A percentile compares a stretch with the other conserved stretches of the same genome.
phyloP scores from a whole-genome alignment of 2,888 invertebrate genomes.

The Oligia fasciuncula region DNA sequence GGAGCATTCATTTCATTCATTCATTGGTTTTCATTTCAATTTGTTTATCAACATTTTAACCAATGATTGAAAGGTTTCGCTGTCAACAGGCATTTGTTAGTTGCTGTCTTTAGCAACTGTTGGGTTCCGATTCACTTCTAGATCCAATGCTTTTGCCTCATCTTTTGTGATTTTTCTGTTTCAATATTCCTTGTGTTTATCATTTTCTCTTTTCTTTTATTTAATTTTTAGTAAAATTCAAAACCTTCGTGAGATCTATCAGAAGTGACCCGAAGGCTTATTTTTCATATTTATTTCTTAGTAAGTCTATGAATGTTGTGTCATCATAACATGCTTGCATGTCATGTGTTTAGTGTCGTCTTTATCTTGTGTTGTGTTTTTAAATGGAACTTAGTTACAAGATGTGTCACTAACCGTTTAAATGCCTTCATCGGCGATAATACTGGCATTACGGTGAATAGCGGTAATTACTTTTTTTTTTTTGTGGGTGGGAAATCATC shows the following conservation, averaged over 20 bases:
- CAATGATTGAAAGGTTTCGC: neutral
- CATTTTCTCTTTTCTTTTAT: constrained; percentile 53
- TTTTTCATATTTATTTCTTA: constrained; percentile 75
- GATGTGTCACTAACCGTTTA: neutral
- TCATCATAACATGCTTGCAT: constrained; percentile 51
- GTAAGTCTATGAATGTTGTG: constrained; percentile 76
- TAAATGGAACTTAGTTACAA: too few species aligned
- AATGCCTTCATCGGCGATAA: neutral
- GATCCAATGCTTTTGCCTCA: neutral
- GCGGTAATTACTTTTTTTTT: too few species aligned
- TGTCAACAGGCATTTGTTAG: neutral
- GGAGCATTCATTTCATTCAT: neutral
- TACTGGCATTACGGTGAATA: too few species aligned
- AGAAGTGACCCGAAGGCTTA: constrained; percentile 76
- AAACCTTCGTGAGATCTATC: constrained; percentile 71
- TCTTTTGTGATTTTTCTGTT: neutral
- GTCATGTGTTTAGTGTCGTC: constrained; percentile 44
- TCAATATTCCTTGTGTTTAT: constrained; percentile 45
- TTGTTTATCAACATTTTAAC: neutral
- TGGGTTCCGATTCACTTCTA: neutral
- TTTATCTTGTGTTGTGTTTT: neutral
- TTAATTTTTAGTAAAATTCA: constrained; percentile 78
- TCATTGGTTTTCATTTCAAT: neutral
- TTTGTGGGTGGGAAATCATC: too few species aligned
- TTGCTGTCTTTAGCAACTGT: neutral